Evolutionary conservation across 2,888 invertebrate genomes (phyloP).

Genomic region (Octodonta nipae): DNA sequence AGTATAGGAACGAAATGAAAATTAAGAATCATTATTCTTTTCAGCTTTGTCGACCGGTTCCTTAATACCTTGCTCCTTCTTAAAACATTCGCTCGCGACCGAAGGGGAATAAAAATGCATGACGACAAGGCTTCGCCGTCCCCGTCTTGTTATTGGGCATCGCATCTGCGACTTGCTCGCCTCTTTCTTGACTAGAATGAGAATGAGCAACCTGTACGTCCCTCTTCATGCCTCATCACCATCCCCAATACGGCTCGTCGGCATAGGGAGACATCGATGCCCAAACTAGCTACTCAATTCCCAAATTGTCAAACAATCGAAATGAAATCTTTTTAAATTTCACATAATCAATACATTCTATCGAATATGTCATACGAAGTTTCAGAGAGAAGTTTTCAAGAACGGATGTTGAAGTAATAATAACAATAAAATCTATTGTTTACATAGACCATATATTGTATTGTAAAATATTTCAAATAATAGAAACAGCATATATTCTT

Average conservation of each 20-base stretch:
- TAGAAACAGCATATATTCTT: too few relatives aligned
- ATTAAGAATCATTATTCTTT: conserved; percentile 40
- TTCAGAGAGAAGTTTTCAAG: too few relatives aligned
- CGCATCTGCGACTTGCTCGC: conserved; percentile 32
- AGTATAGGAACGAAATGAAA: conserved; percentile 39
- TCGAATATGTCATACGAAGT: too few relatives aligned
- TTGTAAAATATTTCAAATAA: too few relatives aligned
- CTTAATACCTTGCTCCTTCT: conserved; percentile 33
- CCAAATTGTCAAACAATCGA: too few relatives aligned
- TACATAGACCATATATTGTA: too few relatives aligned
- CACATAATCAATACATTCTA: too few relatives aligned
- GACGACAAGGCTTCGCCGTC: conserved; percentile 30
- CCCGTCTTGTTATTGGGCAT: conserved; percentile 27
- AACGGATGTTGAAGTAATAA: too few relatives aligned
- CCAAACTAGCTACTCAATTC: conserved; percentile 9
- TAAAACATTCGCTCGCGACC: conserved; percentile 32
- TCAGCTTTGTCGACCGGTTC: conserved; percentile 36
- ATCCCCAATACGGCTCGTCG: neutral
- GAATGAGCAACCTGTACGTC: conserved; percentile 24
- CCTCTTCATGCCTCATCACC: conserved; percentile 19
- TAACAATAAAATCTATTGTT: too few relatives aligned
- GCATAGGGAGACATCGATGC: conserved; percentile 14
- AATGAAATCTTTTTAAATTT: too few relatives aligned
- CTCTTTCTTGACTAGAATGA: conserved; percentile 31
- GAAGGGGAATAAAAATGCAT: conserved; percentile 35